Base-by-base conservation (phyloP, 2,888 invertebrate species). In the Mellilla xanthometata region DNA sequence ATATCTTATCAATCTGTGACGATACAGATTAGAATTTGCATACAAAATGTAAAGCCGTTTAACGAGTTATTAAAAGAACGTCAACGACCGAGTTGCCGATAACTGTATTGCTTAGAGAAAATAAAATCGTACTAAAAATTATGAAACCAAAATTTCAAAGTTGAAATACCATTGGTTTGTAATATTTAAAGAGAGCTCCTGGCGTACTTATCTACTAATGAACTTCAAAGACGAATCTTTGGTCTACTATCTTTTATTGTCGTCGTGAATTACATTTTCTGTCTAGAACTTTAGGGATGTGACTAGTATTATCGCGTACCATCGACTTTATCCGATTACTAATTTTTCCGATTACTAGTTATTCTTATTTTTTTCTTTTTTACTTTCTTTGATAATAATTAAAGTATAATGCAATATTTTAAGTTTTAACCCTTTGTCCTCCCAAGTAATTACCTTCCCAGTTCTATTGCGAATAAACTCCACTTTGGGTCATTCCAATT, bases 401-500 rank as follows among this genome's bases (percentile, higher is more conserved):
- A 19, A 19, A 19, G 6, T 6, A 19, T 76, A 78, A 74, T 62
- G 72, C 74, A 78, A 80, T 83, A 81, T 79, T 82, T 84, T 83
- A 86, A 82, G 81, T 86, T 84, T n/a, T 71, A 79, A 78, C 65
- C 75, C 79, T 69, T 81, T 79, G 81, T 87, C 80, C 83, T 85
- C 79, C 80, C 65, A 69, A 73, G 62, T 77, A 78, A 76, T 72
- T n/a, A 82, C 77, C 81, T 85, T 83, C 80, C 84, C 82, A 79
- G 76, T 78, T 70, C 70, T 67, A 67, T 74, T 73, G 69, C 72
- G 68, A 71, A 65, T 72, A 64, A 74, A 76, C 67, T 72, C 73
- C 76, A 73, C 70, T 77, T 72, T 79, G 83, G 83, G 76, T 84
- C 88, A 89, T 89, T 89, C 88, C 88, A 89, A 74, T 81, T 83